These are phyloP conservation scores for Capitulum mitella DNA, from an alignment of 2,888 invertebrate species.

Conservation along the genomic window DNA sequence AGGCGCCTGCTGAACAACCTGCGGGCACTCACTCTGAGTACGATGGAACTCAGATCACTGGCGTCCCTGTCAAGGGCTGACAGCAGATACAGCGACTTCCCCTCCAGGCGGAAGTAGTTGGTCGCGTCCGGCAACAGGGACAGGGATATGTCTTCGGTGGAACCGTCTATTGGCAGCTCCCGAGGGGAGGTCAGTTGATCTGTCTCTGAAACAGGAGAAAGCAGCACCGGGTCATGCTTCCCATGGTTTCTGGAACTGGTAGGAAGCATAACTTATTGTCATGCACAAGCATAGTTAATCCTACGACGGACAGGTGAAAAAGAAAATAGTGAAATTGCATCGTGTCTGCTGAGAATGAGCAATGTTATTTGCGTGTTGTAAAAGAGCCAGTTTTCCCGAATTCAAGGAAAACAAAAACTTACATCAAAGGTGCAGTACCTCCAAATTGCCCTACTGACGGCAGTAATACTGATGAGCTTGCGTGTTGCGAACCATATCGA, in stretches of 20 bases:
- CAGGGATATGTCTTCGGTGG: not conserved
- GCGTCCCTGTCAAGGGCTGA: conserved; percentile 77
- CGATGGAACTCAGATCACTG: conserved; percentile 76
- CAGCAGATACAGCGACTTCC: conserved; percentile 68
- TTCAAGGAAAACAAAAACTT: too few species aligned
- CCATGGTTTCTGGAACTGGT: not conserved
- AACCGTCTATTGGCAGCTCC: not conserved
- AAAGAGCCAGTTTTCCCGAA: not conserved
- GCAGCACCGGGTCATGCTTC: not conserved
- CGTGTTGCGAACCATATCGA: too few species aligned
- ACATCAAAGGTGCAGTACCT: too few species aligned
- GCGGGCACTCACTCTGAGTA: conserved; percentile 72
- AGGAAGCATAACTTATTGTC: not conserved
- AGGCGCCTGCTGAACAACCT: too few species aligned
- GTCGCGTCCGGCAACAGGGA: conserved; percentile 9
- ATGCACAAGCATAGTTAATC: not conserved
- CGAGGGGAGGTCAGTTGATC: not conserved
- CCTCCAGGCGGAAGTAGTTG: conserved; percentile 61
- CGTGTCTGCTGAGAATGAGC: not conserved
- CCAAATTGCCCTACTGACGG: too few species aligned
- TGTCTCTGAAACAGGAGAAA: conserved; percentile 3
- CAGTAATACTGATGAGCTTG: too few species aligned
- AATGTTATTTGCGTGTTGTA: not conserved
- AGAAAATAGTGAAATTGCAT: too few species aligned
- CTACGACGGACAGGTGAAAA: not conserved